Evolutionary conservation across 2,113 vertebrate genomes (phyloP), one percentile per base, ranked within the genome.

Genomic region (Narcine bancroftii): DNA sequence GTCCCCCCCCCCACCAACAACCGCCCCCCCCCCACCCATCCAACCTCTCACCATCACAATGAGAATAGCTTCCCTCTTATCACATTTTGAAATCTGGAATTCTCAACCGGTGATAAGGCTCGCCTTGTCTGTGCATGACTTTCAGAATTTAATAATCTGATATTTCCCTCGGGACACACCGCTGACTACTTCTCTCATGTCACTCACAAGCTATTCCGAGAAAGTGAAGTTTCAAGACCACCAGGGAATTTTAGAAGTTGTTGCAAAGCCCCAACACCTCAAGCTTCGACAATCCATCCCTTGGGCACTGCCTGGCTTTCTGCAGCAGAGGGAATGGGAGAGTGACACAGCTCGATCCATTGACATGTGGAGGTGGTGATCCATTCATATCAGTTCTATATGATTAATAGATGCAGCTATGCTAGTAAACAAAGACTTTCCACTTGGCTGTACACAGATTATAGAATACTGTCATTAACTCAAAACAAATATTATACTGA

Each of bases 141-240:
- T 60, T 87, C 33, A 56, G 60, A 63, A 63, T 87, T 53, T 63
- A 63, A 87, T 87, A 87, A 87, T 60, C 53, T 53, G 36, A 3
- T 21, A 87, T 87, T 87, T 87, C 81, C 81, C 81, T n/a, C 3
- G 81, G n/a, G 81, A 56, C 10, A 1, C 53, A 36, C 15, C 15
- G n/a, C 81, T 87, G 81, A 63, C 81, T 87, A 60, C 17, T 36
- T 60, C 81, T 63, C 81, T n/a, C 19, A 50, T 60, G 81, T 87
- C 81, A 87, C n/a, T 87, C 36, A 87, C 33, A 87, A n/a, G 53
- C 81, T 56, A 87, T 87, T 87, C 60, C 33, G 81, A n/a, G 56
- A 87, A 87, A 87, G 81, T 87, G 81, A 87, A 87, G 81, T 87
- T 60, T 87, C n/a, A 33, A 87, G 33, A 36, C 81, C 81, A n/a